Base-by-base conservation (phyloP, 2,888 invertebrate genomes). In the Xylocampa areola region DNA sequence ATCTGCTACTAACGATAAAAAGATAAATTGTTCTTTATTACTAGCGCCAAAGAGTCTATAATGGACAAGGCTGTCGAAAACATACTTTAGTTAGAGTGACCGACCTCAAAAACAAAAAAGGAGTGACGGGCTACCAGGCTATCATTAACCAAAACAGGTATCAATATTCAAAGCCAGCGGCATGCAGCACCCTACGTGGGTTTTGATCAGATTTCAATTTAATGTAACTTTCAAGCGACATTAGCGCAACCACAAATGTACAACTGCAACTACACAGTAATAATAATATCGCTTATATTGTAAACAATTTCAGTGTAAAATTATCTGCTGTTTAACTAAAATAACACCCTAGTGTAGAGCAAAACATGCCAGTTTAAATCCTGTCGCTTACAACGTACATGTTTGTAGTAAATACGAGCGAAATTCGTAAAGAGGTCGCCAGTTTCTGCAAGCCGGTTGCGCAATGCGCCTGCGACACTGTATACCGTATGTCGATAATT, bases 381-480 rank as follows among this genome's bases (percentile, higher is more conserved):
- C 40, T 50, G 41, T 25, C 44, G 35, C 21, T 37, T 37, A 48
- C 50, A 44, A 52, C 27, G 37, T 49, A 55, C 53, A 60, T 27
- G 40, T 30, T 27, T 32, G 30, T 33, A 41, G 40, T 60, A 45
- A 60, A 68, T 44, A 65, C 63, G 17, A 76, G 61, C 41, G 36
- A 67, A 64, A 64, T 60, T 76, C 52, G 65, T 57, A 68, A 77
- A 70, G 72, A 76, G 77, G 74, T 69, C 76, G 72, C 64, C 36
- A 47, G 69, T 59, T 72, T 72, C 60, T 70, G 77, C 71, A 75
- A 80, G 73, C 60, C 51, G 44, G 59, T 68, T 80, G 66, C 75
- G 77, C 71, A 82, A 83, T 68, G 63, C 64, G 66, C 65, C 67
- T 68, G 79, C 74, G 80, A 69, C 71, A 66, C 68, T 60, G 61